These are phyloP conservation scores for Sebastes fasciatus DNA, from an alignment of 2,113 vertebrate species.

Conservation along the genomic window DNA sequence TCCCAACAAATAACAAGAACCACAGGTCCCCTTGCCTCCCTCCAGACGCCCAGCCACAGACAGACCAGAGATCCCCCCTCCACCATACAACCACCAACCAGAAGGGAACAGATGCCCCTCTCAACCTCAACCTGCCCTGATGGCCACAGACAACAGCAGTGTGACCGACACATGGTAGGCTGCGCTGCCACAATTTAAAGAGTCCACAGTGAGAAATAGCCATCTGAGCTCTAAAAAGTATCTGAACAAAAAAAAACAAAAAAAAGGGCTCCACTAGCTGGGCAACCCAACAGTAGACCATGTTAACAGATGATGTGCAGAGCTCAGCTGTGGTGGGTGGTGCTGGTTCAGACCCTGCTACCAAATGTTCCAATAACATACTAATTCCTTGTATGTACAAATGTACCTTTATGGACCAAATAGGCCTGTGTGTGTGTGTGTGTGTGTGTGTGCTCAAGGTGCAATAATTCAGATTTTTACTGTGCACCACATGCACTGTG, in stretches of 20 bases:
- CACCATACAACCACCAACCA: constrained; percentile 12
- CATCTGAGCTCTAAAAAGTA: constrained; percentile 25
- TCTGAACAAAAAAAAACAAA: not conserved
- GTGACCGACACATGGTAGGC: constrained; percentile 7
- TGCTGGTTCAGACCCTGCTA: constrained; percentile 48
- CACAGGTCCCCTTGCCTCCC: constrained; percentile 41
- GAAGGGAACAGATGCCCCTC: constrained; percentile 49
- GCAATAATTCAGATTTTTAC: constrained; percentile 18
- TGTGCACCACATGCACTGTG: not conserved
- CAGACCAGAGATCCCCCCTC: constrained; percentile 35
- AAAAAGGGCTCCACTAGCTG: not conserved
- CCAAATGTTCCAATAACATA: constrained; percentile 75
- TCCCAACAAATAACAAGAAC: constrained; percentile 41
- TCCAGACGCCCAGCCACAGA: constrained; percentile 45
- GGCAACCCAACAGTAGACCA: constrained; percentile 7
- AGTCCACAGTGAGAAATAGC: constrained; percentile 43
- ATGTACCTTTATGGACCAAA: constrained; percentile 47
- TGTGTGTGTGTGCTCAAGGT: constrained; percentile 15
- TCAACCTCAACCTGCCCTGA: constrained; percentile 28
- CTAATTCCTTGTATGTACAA: constrained; percentile 60
- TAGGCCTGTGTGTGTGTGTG: constrained; percentile 15
- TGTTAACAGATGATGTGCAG: constrained; percentile 67
- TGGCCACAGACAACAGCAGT: constrained; percentile 48
- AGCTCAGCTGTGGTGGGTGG: constrained; percentile 54
- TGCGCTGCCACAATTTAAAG: constrained; percentile 19